A percentile compares a stretch with the other conserved stretches of the same genome.
phyloP scores from a whole-genome alignment of 2,113 vertebrate species.

The Hepsetus odoe region DNA sequence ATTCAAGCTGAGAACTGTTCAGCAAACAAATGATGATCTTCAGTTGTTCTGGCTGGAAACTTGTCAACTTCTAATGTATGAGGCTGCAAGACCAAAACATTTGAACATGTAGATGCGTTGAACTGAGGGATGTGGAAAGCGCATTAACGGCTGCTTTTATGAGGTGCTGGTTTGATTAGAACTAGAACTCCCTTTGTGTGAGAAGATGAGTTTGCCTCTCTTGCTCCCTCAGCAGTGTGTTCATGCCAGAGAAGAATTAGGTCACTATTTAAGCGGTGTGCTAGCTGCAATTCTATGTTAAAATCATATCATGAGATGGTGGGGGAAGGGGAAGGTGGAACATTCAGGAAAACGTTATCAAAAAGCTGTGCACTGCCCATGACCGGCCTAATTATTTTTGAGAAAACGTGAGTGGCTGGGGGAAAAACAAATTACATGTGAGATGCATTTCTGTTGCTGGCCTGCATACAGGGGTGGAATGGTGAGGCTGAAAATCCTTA shows the following conservation, averaged over 20 bases:
- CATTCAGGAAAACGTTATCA: constrained; percentile 66
- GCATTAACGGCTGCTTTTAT: constrained; percentile 33
- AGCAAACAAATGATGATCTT: not conserved
- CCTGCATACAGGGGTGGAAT: constrained; percentile 72
- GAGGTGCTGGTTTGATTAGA: constrained; percentile 42
- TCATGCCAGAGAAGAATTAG: constrained; percentile 73
- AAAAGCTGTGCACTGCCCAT: constrained; percentile 34
- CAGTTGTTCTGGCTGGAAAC: not conserved
- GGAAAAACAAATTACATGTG: constrained; percentile 53
- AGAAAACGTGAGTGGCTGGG: constrained; percentile 55
- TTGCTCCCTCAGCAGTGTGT: constrained; percentile 40
- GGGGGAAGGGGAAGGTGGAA: constrained; percentile 64
- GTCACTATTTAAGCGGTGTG: constrained; percentile 71
- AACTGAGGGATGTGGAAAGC: constrained; percentile 26
- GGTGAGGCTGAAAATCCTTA: constrained; percentile 73
- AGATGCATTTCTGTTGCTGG: constrained; percentile 71
- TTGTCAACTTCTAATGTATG: not conserved
- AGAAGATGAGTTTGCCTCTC: constrained; percentile 50
- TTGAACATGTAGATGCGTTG: not conserved
- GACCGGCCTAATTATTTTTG: constrained; percentile 74
- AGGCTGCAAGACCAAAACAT: not conserved
- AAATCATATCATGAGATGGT: constrained; percentile 62
- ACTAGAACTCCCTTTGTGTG: constrained; percentile 45
- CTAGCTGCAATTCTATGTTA: constrained; percentile 69
- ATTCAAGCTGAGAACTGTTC: no score